Conservation (phyloP, 2,797 vertebrate species). For the Protonibea diacanthus region DNA sequence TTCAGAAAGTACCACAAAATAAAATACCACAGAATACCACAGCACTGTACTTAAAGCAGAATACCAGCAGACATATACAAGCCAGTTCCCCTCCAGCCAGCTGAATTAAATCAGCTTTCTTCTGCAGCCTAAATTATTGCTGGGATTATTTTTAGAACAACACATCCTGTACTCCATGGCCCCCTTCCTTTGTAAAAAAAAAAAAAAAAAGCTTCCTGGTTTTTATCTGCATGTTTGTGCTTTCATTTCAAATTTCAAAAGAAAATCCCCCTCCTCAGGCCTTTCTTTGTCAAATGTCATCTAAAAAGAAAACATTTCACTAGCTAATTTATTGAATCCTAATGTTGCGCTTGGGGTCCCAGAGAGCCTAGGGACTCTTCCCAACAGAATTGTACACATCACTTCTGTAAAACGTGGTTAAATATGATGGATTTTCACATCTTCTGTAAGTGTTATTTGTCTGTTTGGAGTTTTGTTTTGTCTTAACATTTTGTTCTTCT, state of each 20-base stretch:
- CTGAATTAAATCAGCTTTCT: slow-evolving; percentile 3
- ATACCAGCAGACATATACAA: too few species aligned
- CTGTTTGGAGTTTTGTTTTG: too few species aligned
- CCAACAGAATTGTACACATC: not conserved
- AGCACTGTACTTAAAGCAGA: not conserved
- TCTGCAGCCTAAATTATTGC: slow-evolving; percentile 12
- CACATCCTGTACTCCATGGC: slow-evolving; percentile 30
- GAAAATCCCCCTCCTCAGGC: not conserved
- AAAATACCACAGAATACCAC: too few species aligned
- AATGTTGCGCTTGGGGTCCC: not conserved
- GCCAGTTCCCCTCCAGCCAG: not conserved
- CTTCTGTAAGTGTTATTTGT: not conserved
- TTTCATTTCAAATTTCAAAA: too few species aligned
- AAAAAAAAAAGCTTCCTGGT: not conserved
- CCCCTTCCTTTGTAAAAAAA: slow-evolving; percentile 20
- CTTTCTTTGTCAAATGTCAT: not conserved
- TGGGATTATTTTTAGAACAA: slow-evolving; percentile 40
- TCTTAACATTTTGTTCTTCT: too few species aligned
- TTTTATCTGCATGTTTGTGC: not conserved
- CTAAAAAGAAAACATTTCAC: not conserved
- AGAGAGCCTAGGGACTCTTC: not conserved
- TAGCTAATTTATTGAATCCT: not conserved
- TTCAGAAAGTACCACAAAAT: not conserved
- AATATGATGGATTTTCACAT: not conserved
- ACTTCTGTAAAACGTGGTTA: not conserved